phyloP scores from a whole-genome alignment of 2,113 vertebrate species.

The Engystomops pustulosus region DNA sequence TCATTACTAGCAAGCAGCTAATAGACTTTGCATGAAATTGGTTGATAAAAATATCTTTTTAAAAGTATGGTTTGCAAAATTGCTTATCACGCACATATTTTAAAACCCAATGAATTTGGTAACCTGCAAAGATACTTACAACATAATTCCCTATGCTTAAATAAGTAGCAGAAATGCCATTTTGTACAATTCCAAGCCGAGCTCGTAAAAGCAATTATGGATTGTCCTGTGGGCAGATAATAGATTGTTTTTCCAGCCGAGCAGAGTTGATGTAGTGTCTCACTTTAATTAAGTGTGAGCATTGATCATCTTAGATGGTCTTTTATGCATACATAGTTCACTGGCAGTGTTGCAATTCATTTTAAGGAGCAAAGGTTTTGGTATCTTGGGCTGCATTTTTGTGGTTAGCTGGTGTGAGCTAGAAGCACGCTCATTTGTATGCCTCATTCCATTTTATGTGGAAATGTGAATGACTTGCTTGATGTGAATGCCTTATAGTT shows the following conservation, averaged over 20 bases:
- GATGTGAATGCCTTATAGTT: constrained; percentile 25
- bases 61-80: neutral
- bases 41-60: neutral
- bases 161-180: constrained; percentile 15
- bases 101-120: neutral
- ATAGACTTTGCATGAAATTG: neutral
- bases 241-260: constrained; percentile 50
- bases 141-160: constrained; percentile 24
- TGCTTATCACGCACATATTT: constrained; percentile 1
- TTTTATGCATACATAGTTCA: constrained; percentile 41
- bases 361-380: constrained; percentile 41
- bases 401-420: constrained; percentile 52
- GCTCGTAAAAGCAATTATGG: constrained; percentile 36
- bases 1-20: neutral
- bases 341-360: constrained; percentile 38
- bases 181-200: constrained; percentile 26
- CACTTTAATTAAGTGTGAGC: constrained; percentile 49
- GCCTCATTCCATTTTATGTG: constrained; percentile 49
- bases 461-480: constrained; percentile 30
- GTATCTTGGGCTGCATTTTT: constrained; percentile 42
- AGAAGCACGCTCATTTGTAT: constrained; percentile 43
- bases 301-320: constrained; percentile 46
- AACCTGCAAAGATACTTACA: constrained; percentile 22
- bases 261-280: constrained; percentile 46
- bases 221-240: constrained; percentile 43